Evolutionary conservation across 2,797 vertebrate species (phyloP), one percentile per base, ranked within the genome.

Genomic region (Hippocampus kuda): DNA sequence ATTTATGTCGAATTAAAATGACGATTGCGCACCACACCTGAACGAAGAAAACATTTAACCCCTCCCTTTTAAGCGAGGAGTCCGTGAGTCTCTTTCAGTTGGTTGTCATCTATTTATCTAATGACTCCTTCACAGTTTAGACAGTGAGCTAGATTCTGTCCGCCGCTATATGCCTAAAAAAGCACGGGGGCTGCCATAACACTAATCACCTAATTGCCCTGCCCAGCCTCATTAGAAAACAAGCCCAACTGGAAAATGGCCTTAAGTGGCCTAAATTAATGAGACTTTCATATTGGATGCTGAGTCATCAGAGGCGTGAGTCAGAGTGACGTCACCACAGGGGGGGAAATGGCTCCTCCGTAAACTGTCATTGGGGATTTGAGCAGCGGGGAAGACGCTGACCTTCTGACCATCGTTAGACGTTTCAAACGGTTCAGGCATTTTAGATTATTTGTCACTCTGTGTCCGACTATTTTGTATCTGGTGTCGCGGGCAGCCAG

Each of bases 201-300:
- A 80, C 75, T 84, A 84, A 87, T 89, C 85, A 87, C 77, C 83
- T 87, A 89, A 90, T 87, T 88, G 85, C 82, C 81, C 79, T 84
- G 83, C 85, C 85, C 83, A 84, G 82, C 87, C 86, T 90, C 86
- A 86, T 90, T 88, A 89, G 83, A 89, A 89, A 90, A 90, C 87
- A 88, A 87, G 82, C 71, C 82, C 80, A 85, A 83, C 85, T 87
- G 89, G 88, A 89, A 89, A 88, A 89, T 81, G 71, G 75, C 80
- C 85, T 86, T 88, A 89, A 90, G 87, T 90, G 86, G 84, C 68
- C 72, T 76, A 82, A 87, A 88, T 88, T 88, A 88, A 87, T 87
- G 82, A 85, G 77, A 84, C 71, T 73, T 75, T 89, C 83, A 84
- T 77, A 72, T 75, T 80, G 72, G 51, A 68, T n/a, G 78, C 86